Evolutionary conservation across 2,113 vertebrate genomes (phyloP).

Genomic region (Scolopax mira): DNA sequence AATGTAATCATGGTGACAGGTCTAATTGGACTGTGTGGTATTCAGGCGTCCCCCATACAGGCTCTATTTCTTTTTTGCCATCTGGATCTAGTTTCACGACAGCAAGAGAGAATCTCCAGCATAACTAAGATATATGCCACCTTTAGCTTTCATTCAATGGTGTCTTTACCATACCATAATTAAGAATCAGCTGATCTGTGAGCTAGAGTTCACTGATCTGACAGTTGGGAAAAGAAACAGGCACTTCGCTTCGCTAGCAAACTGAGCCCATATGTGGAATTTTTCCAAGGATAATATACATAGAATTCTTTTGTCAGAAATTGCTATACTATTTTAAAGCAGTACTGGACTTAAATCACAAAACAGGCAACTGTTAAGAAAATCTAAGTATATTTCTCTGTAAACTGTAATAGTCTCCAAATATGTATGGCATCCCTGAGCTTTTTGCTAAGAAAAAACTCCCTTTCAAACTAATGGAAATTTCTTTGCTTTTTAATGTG

Average conservation of each 20-base stretch:
- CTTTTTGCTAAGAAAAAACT: neutral
- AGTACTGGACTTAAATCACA: neutral
- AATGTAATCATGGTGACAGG: neutral
- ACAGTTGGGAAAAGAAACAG: neutral
- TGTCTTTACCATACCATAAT: neutral
- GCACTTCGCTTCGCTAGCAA: neutral
- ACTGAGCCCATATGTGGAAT: neutral
- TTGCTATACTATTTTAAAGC: neutral
- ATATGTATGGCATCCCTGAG: neutral
- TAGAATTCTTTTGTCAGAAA: neutral
- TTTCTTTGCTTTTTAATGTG: neutral
- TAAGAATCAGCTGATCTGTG: neutral
- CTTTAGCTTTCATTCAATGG: neutral
- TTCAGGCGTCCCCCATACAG: accelerated
- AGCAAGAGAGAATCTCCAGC: neutral
- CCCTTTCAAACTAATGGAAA: neutral
- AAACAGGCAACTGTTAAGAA: neutral
- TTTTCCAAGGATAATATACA: neutral
- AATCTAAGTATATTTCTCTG: neutral
- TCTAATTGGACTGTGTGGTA: neutral
- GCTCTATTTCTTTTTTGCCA: neutral
- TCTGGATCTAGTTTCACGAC: neutral
- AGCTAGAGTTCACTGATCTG: neutral
- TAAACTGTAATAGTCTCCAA: neutral
- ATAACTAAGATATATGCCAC: neutral